Conservation (phyloP, 53 echinoderm and acorn worm species). For the Crossaster papposus region DNA sequence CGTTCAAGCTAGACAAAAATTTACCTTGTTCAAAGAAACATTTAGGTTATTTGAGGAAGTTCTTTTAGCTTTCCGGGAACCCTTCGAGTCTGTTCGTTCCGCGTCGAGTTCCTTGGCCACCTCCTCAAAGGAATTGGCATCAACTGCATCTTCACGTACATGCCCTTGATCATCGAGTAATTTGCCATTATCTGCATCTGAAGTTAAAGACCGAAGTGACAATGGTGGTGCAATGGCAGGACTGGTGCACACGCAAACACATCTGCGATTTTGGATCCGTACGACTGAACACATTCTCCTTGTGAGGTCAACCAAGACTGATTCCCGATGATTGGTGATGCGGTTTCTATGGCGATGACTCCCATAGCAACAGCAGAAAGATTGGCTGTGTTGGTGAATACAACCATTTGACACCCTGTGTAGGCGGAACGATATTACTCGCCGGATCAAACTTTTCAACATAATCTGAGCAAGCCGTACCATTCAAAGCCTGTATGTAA, state of each 20-base stretch:
- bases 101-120: slow-evolving; percentile 46
- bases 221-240: background rate
- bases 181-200: background rate
- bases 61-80: slow-evolving; percentile 6
- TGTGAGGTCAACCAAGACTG: background rate
- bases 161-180: background rate
- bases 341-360: background rate
- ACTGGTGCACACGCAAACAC: background rate
- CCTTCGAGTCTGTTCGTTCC: background rate
- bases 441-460: background rate
- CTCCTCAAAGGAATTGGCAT: slow-evolving; percentile 9
- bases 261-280: background rate
- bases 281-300: background rate
- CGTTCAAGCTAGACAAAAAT: background rate
- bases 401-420: background rate
- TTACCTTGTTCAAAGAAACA: background rate
- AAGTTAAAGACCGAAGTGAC: slow-evolving; percentile 16
- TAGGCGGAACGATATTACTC: background rate
- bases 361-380: slow-evolving; percentile 9
- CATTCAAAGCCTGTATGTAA: background rate
- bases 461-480: background rate
- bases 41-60: slow-evolving; percentile 10
- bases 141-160: background rate
- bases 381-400: background rate
- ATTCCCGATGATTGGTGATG: background rate